Percentiles rank a stretch among this genome's conserved stretches.
Evolutionary conservation across 30 jellyfish, hydroid and myxozoan genomes (phyloP).

Genomic region (Sanderia malayensis): DNA sequence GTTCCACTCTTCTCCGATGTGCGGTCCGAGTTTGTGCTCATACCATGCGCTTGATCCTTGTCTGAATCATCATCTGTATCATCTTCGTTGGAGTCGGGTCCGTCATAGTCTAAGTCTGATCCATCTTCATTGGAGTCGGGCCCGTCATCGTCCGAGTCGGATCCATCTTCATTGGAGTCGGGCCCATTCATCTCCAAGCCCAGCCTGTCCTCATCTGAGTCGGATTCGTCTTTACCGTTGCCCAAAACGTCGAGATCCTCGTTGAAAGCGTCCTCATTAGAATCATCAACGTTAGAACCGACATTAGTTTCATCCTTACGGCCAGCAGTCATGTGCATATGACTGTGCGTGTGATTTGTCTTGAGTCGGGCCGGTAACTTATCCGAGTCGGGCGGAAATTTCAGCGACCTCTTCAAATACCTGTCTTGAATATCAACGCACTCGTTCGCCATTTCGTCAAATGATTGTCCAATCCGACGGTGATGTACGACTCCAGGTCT

Average conservation of each 20-base stretch:
- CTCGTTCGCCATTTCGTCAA: constrained; percentile 6
- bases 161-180: constrained; percentile 9
- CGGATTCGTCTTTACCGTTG: background rate
- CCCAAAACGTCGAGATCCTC: constrained; percentile 19
- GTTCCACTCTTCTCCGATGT: too few species aligned
- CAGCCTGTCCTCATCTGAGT: constrained; percentile 1
- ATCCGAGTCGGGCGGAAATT: constrained; percentile 54
- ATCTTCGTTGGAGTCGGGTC: constrained; percentile 4
- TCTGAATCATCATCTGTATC: constrained; percentile 10
- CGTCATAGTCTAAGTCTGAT: background rate
- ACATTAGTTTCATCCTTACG: constrained; percentile 14
- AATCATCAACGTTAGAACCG: too few species aligned
- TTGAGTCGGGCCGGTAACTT: constrained; percentile 47
- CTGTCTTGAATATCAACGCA: constrained; percentile 31
- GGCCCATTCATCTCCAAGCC: background rate
- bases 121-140: constrained; percentile 4
- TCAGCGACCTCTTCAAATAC: constrained; percentile 5
- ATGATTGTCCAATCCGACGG: background rate
- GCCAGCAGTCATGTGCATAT: constrained; percentile 32
- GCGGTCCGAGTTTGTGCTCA: too few species aligned
- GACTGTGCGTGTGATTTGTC: constrained; percentile 14
- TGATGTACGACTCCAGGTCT: constrained; percentile 1
- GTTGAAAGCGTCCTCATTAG: too few species aligned
- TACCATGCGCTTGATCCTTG: background rate
- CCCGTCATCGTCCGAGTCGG: background rate